These are phyloP conservation scores for Umimayanthus kanabou DNA, from an alignment of 92 coral and sea anemone species.

Conservation along the genomic window DNA sequence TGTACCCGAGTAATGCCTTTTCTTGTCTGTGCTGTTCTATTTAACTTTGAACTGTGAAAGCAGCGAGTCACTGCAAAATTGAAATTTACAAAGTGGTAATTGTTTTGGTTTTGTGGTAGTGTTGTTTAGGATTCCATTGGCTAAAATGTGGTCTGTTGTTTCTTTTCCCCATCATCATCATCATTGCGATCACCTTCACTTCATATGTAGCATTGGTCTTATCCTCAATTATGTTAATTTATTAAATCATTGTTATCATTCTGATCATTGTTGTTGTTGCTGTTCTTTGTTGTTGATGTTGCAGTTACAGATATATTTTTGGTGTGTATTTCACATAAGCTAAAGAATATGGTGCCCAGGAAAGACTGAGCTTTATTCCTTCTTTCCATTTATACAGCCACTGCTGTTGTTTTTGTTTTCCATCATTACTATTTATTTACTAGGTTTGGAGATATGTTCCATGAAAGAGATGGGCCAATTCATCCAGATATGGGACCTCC, in stretches of 20 bases:
- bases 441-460: slow-evolving; percentile 42
- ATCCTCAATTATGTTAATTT: not conserved
- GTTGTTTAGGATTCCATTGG: not conserved
- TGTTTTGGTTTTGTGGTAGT: too few relatives aligned
- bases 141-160: not conserved
- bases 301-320: too few relatives aligned
- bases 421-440: not conserved
- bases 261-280: not conserved
- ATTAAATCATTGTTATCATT: not conserved
- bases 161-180: not conserved
- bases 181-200: not conserved
- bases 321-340: not conserved
- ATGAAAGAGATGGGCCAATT: slow-evolving; percentile 30
- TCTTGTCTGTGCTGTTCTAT: not conserved
- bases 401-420: not conserved
- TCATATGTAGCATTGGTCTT: not conserved
- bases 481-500: slow-evolving; percentile 44
- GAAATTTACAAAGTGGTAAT: too few relatives aligned
- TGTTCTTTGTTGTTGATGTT: not conserved
- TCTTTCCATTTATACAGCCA: not conserved
- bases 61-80: too few relatives aligned
- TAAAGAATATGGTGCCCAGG: too few relatives aligned
- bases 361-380: too few relatives aligned
- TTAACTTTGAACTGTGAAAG: not conserved
- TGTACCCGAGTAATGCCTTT: not conserved